A percentile compares a stretch with the other conserved stretches of the same genome.
phyloP scores from a whole-genome alignment of 2,797 vertebrate species.

The Onychomys leucogaster region DNA sequence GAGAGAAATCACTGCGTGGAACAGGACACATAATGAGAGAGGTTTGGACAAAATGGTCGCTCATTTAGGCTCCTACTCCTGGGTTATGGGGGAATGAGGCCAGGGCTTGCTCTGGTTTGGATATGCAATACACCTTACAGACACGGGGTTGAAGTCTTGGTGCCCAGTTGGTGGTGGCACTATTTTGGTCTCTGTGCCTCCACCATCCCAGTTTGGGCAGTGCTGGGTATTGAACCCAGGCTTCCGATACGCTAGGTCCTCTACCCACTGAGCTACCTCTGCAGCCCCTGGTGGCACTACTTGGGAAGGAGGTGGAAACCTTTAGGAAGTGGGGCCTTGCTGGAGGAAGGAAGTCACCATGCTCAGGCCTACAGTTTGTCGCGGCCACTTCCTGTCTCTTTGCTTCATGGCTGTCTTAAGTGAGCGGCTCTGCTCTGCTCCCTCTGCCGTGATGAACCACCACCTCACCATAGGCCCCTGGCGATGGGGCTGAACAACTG shows the following conservation, averaged over 20 bases:
- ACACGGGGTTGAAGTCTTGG: too few species aligned
- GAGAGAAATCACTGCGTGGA: not conserved
- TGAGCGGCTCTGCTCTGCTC: not conserved
- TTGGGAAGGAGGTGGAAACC: not conserved
- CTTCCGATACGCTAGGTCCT: not conserved
- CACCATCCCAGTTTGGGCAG: not conserved
- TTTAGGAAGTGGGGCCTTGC: not conserved
- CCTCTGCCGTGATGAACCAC: not conserved
- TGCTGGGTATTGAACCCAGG: not conserved
- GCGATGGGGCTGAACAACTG: not conserved
- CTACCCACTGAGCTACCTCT: not conserved
- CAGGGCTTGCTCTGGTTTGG: not conserved
- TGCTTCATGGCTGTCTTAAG: not conserved
- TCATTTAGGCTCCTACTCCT: not conserved
- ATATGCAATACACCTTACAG: not conserved
- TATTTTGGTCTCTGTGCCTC: not conserved
- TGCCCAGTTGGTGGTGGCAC: not conserved
- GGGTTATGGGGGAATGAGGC: not conserved
- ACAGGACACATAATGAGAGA: not conserved
- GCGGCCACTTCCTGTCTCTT: not conserved
- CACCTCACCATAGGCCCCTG: not conserved
- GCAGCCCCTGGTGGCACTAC: not conserved
- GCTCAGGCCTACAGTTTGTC: not conserved
- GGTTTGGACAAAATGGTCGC: not conserved
- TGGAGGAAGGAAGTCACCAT: not conserved